Evolutionary conservation across 2,113 vertebrate genomes (phyloP).

Genomic region (Orientallactaga bullata): DNA sequence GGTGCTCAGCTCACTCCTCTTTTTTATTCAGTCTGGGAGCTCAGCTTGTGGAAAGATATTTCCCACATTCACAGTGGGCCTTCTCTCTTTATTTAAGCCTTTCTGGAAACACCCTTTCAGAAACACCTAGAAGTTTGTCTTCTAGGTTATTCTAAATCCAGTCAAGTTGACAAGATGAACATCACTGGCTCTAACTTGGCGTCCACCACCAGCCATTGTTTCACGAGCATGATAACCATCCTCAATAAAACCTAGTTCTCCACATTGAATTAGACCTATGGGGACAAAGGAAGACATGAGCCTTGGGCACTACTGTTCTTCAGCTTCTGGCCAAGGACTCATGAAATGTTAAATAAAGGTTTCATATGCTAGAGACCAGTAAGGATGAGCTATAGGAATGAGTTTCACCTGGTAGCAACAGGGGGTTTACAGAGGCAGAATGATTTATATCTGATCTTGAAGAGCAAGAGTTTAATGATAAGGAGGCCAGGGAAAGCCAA

Average conservation of each 20-base stretch:
- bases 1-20: background rate
- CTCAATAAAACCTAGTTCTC: background rate
- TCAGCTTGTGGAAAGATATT: background rate
- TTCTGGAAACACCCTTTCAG: background rate
- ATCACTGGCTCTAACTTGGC: background rate
- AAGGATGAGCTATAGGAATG: background rate
- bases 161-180: background rate
- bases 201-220: background rate
- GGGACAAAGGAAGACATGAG: background rate
- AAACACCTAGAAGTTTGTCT: background rate
- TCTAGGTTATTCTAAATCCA: background rate
- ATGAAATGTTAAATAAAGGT: background rate
- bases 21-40: too few relatives aligned
- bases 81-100: background rate
- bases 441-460: background rate
- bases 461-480: background rate
- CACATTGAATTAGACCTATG: background rate
- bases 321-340: background rate
- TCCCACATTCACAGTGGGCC: too few relatives aligned
- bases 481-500: too few relatives aligned
- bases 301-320: background rate
- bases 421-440: background rate
- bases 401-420: background rate
- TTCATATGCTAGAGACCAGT: background rate
- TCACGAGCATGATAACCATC: background rate